A percentile compares a stretch with the other conserved stretches of the same genome.
Conservation (phyloP, 2,113 vertebrate genomes). For the Pelecanoides urinatrix region DNA sequence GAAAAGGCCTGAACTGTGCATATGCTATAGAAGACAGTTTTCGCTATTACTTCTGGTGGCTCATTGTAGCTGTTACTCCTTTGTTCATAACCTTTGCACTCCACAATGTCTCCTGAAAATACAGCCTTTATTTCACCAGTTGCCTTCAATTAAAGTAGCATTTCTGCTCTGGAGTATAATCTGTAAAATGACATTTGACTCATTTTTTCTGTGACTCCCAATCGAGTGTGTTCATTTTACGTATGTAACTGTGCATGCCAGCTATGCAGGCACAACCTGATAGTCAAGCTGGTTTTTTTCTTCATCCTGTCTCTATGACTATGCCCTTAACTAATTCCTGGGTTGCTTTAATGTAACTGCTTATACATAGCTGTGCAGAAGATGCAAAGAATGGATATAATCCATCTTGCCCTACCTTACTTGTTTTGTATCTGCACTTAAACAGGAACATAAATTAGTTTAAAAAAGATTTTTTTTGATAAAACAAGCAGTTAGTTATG, state of each 20-base stretch:
- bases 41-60: conserved; percentile 67
- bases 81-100: conserved; percentile 65
- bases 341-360: background rate
- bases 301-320: background rate
- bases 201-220: background rate
- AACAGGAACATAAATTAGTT: background rate
- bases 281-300: background rate
- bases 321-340: background rate
- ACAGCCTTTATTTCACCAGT: conserved; percentile 39
- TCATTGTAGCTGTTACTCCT: conserved; percentile 74
- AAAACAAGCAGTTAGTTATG: background rate
- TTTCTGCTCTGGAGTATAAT: conserved; percentile 39
- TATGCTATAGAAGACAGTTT: conserved; percentile 75
- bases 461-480: background rate
- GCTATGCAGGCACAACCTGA: background rate
- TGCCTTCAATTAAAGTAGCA: conserved; percentile 48
- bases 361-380: background rate
- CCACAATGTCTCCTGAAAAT: conserved; percentile 64
- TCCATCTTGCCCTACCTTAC: background rate
- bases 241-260: background rate
- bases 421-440: background rate
- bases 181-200: conserved; percentile 48
- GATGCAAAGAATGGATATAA: background rate
- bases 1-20: conserved; percentile 74
- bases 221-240: background rate